Conservation (phyloP, 1,140 invertebrate species). For the Drosophila elegans region DNA sequence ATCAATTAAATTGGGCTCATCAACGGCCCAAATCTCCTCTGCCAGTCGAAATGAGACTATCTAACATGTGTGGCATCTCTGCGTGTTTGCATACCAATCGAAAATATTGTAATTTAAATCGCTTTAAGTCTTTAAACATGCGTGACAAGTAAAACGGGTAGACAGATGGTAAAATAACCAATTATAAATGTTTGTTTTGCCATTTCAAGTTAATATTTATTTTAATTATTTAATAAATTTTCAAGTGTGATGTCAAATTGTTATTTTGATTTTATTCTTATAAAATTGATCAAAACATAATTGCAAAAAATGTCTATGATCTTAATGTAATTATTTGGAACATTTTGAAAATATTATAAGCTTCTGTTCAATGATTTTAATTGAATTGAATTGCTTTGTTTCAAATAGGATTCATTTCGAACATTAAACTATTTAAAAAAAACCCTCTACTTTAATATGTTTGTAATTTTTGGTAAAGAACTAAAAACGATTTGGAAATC, state of each 20-base stretch:
- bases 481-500: too few relatives aligned
- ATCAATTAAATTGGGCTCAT: constrained; percentile 69
- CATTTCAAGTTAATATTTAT: background rate
- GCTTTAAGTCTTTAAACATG: constrained; percentile 23
- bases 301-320: background rate
- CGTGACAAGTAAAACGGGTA: background rate
- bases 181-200: background rate
- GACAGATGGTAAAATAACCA: background rate
- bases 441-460: too few relatives aligned
- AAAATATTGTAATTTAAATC: constrained; percentile 61
- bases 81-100: background rate
- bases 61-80: constrained; percentile 17
- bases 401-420: too few relatives aligned
- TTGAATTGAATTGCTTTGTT: too few relatives aligned
- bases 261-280: too few relatives aligned
- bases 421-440: too few relatives aligned
- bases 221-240: background rate
- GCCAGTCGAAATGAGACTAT: constrained; percentile 25
- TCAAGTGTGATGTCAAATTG: background rate
- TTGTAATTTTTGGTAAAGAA: too few relatives aligned
- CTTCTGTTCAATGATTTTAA: too few relatives aligned
- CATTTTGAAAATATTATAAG: too few relatives aligned
- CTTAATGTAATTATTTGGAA: too few relatives aligned
- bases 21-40: constrained; percentile 12
- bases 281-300: too few relatives aligned